A percentile compares a stretch with the other conserved stretches of the same genome.
phyloP scores from a whole-genome alignment of 2,113 vertebrate species.

The Trematocara zebra region DNA sequence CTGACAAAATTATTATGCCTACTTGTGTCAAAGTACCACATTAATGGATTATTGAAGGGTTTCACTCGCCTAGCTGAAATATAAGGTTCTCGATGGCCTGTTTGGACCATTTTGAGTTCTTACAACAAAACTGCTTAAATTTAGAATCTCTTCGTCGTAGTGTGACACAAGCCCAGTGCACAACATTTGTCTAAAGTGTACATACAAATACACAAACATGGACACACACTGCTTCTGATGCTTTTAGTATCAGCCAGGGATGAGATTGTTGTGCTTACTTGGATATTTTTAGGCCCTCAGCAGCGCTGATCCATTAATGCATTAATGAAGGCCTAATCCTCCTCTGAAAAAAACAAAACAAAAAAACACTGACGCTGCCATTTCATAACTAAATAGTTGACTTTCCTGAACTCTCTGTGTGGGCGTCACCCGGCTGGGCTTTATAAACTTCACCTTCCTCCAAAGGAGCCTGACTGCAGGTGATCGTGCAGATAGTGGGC shows the following conservation, averaged over 20 bases:
- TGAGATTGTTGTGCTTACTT: constrained; percentile 12
- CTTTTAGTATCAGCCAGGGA: constrained; percentile 9
- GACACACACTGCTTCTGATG: background rate
- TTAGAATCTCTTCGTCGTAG: fast-evolving
- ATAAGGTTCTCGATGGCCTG: background rate
- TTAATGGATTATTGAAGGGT: background rate
- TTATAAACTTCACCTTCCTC: background rate
- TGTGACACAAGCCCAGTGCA: background rate
- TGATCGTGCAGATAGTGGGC: background rate
- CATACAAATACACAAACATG: background rate
- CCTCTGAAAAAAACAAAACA: background rate
- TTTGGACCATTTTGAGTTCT: background rate
- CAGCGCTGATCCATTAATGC: constrained; percentile 34
- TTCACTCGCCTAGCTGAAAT: background rate
- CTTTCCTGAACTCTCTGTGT: background rate
- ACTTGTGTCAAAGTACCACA: background rate
- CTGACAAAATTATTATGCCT: fast-evolving
- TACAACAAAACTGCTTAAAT: background rate
- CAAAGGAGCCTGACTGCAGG: background rate
- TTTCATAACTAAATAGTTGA: constrained; percentile 40
- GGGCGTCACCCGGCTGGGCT: background rate
- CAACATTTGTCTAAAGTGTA: background rate
- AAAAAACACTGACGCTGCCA: background rate
- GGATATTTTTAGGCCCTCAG: constrained; percentile 14
- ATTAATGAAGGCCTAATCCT: constrained; percentile 33